Evolutionary conservation across 2,888 invertebrate species (phyloP).

Genomic region (Dynastes hyllus): DNA sequence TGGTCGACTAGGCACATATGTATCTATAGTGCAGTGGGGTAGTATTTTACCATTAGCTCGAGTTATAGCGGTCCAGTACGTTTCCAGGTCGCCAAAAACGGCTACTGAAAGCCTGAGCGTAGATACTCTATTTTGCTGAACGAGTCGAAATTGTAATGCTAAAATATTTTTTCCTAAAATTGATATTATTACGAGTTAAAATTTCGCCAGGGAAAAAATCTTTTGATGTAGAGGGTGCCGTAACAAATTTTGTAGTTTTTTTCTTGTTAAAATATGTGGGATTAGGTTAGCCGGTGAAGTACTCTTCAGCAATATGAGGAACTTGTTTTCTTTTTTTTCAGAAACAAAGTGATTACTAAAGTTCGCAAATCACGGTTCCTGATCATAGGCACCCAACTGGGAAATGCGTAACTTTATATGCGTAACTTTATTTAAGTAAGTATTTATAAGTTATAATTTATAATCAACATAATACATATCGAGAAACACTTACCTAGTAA

Average conservation of each 20-base stretch:
- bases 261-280: constrained; percentile 20
- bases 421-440: too few relatives aligned
- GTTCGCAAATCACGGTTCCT: too few relatives aligned
- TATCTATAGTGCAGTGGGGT: constrained; percentile 66
- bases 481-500: too few relatives aligned
- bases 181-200: constrained; percentile 46
- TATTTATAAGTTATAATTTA: too few relatives aligned
- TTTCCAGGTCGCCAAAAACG: constrained; percentile 53
- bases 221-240: constrained; percentile 37
- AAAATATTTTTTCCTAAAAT: constrained; percentile 46
- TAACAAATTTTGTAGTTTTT: constrained; percentile 10
- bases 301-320: background rate
- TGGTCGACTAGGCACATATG: constrained; percentile 65
- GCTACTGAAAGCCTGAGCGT: constrained; percentile 7
- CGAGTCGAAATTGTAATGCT: constrained; percentile 32
- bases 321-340: background rate
- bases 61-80: constrained; percentile 61
- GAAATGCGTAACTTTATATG: too few relatives aligned
- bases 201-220: constrained; percentile 26
- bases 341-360: background rate
- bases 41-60: constrained; percentile 70
- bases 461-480: too few relatives aligned
- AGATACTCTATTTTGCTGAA: constrained; percentile 28
- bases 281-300: background rate
- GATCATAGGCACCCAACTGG: too few relatives aligned